Evolutionary conservation across 37 sponge, comb jelly and placozoan genomes (phyloP), one percentile per base, ranked within the genome.

Genomic region (Bolinopsis microptera): DNA sequence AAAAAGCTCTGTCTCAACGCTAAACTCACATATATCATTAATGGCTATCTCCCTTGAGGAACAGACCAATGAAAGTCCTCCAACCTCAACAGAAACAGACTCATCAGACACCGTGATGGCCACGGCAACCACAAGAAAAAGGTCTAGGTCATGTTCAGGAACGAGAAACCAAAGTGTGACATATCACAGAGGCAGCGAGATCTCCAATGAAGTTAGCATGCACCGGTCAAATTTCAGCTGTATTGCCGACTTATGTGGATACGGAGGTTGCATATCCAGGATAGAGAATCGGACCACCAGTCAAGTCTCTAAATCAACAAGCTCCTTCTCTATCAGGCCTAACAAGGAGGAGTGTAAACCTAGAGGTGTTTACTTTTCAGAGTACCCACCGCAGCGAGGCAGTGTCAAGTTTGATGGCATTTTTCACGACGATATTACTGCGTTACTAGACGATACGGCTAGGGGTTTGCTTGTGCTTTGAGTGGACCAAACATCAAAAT

Each of bases 381-480:
- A 72, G 26, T 72, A 72, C 26, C 75, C 75, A 21, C 75, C 75
- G 5, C 75, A 72, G 75, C 13, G 75, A 21, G 75, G 75, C 75
- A 72, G 75, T 21, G 31, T 23, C 2, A 72, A 28, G 75, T 72
- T 72, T 28, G 31, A 72, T n/a, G 75, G 75, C 31, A 28, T 72
- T n/a, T 72, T 72, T 72, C 31, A n/a, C 5, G 75, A 72, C 31
- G 75, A 72, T n/a, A 5, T 72, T 24, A n/a, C 26, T 8, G 75
- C 75, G 3, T n/a, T 72, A 28, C 31, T 72, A 23, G 75, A 72
- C 18, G 75, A 72, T 21, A 72, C 31, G 3, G 75, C 75, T 8
- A n/a, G 75, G 26, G 75, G 75, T 8, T 28, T 72, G 5, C 26
- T 72, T 8, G 31, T 28, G 31, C 75, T 72, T 28, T 72, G 75